Base-by-base conservation (phyloP, 1,140 invertebrate genomes). In the Phthorimaea operculella region DNA sequence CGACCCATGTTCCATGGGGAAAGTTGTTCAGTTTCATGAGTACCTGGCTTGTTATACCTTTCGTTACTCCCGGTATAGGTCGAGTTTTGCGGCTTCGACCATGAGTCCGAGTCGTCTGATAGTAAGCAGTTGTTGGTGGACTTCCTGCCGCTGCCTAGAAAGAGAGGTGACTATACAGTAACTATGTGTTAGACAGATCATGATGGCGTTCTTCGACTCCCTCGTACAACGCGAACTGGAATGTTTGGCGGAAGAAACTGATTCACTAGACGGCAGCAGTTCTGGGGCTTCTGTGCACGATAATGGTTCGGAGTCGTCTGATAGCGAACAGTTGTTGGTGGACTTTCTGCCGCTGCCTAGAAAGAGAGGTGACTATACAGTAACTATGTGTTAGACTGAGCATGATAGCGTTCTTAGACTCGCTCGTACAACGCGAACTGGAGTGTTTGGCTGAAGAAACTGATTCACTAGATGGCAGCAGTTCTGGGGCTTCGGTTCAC, bases 381-480 rank as follows among this genome's bases (percentile, higher is more conserved):
- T 7, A 7, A 34, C n/a, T n/a, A n/a, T n/a, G n/a, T n/a, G 34
- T 36, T 28, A 6, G 21, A 28, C 21, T 4, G 21, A 28, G 94
- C 48, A 98, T 98, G 96, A 94, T 98, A 91, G 96, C 96, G 15
- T 98, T 98, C 81, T 98, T 98, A 72, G 96, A 98, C 86, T 96
- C 94, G 4, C 79, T 98, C 0, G 93, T 98, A 8, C 95, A 97
- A 77, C 88, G 93, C 15, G 95, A 97, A 78, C 90, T 96, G 44
- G 94, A 96, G 79, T 92, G 90, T 12, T 90, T 92, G 87, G 86
- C 77, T 6, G 85, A 87, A 28, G 87, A 88, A 56, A 87, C 87
- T 6, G 87, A 87, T 60, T 88, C 87, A 0, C 64, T 72, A n/a
- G 83, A 77, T 63, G 75, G 64, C 6, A 74, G 70, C 15, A 75